Evolutionary conservation across 30 jellyfish, hydroid and myxozoan genomes (phyloP).

Genomic region (Calvadosia cruxmelitensis): DNA sequence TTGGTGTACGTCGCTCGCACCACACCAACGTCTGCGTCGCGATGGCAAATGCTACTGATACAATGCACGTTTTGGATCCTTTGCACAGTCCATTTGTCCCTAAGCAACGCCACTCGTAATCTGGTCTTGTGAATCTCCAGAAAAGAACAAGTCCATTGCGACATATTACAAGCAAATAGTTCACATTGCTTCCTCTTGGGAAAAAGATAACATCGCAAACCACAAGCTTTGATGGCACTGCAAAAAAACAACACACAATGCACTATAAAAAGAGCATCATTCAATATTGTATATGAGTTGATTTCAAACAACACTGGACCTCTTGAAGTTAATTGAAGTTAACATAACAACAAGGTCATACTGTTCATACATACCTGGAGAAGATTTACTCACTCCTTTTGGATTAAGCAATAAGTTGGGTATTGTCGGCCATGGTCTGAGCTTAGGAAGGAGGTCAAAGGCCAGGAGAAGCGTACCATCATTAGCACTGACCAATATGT

Average conservation of each 20-base stretch:
- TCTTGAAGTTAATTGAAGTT: background rate
- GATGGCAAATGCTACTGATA: constrained; percentile 39
- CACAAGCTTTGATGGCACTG: background rate
- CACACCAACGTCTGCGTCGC: constrained; percentile 46
- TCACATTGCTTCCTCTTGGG: background rate
- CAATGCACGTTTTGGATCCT: constrained; percentile 45
- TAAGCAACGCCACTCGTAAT: constrained; percentile 53
- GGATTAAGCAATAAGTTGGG: constrained; percentile 13
- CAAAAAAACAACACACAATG: background rate
- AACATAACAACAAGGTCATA: constrained; percentile 6
- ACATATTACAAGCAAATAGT: constrained; percentile 30
- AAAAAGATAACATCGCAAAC: constrained; percentile 10
- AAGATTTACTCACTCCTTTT: constrained; percentile 16
- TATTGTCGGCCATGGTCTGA: constrained; percentile 49
- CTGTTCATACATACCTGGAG: background rate
- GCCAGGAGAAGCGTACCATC: constrained; percentile 52
- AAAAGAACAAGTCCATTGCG: constrained; percentile 44
- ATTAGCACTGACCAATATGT: constrained; percentile 51
- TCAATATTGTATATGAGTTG: too few species aligned
- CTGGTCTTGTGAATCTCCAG: constrained; percentile 57
- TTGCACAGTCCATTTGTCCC: constrained; percentile 30
- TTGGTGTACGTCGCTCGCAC: constrained; percentile 79
- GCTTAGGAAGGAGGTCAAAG: constrained; percentile 69
- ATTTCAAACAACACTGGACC: too few species aligned
- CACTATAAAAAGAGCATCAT: background rate